Evolutionary conservation across 2,888 invertebrate genomes (phyloP).

Genomic region (Watsonalla cultraria): DNA sequence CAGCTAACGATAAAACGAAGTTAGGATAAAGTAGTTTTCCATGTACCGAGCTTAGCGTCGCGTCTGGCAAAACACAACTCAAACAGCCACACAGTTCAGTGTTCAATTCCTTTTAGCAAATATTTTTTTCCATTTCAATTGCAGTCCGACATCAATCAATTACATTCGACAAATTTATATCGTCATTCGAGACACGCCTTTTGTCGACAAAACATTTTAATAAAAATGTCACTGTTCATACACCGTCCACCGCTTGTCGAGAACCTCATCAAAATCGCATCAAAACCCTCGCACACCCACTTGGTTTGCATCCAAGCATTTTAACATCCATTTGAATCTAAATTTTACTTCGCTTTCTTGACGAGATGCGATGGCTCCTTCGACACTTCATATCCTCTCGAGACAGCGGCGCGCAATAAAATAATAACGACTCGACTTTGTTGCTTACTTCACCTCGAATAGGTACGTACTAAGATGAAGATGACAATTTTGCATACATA

Average conservation of each 20-base stretch:
- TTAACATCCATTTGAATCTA: slow-evolving; percentile 63
- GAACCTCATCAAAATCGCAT: slow-evolving; percentile 66
- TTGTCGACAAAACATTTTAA: slow-evolving; percentile 52
- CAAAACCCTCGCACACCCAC: slow-evolving; percentile 50
- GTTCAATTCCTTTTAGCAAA: slow-evolving; percentile 34
- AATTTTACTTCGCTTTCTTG: slow-evolving; percentile 53
- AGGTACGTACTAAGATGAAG: slow-evolving; percentile 23
- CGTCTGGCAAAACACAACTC: slow-evolving; percentile 38
- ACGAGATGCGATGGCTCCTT: slow-evolving; percentile 36
- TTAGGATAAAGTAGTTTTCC: slow-evolving; percentile 73
- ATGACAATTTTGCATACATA: slow-evolving; percentile 19
- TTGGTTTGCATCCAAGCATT: slow-evolving; percentile 47
- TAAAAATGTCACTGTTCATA: slow-evolving; percentile 48
- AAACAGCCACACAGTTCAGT: slow-evolving; percentile 23
- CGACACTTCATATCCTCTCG: slow-evolving; percentile 42
- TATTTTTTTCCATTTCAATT: slow-evolving; percentile 35
- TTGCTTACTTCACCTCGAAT: slow-evolving; percentile 31
- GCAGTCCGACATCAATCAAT: slow-evolving; percentile 44
- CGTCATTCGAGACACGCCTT: slow-evolving; percentile 38
- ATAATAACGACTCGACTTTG: slow-evolving; percentile 40
- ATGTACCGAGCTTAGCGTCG: slow-evolving; percentile 52
- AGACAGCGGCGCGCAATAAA: slow-evolving; percentile 49
- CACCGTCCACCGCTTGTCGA: slow-evolving; percentile 25
- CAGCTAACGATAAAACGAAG: slow-evolving; percentile 67
- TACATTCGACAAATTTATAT: slow-evolving; percentile 46